A percentile compares a stretch with the other conserved stretches of the same genome.
Evolutionary conservation across 35 echinoderm and acorn worm species (phyloP).

Genomic region (Apostichopus parvimensis): DNA sequence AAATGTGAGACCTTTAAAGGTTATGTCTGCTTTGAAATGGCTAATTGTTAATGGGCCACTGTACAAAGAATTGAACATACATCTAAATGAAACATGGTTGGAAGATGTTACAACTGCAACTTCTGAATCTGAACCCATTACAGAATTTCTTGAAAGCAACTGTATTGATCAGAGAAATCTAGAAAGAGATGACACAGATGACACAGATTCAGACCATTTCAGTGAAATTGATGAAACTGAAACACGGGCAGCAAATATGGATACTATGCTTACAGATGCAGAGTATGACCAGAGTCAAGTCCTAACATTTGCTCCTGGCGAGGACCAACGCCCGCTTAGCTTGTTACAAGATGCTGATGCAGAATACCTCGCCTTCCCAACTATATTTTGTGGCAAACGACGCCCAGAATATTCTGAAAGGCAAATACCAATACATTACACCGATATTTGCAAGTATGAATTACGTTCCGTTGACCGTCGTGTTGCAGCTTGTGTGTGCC

Average conservation of each 20-base stretch:
- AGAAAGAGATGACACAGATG: not conserved
- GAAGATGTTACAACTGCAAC: not conserved
- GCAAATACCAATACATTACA: not conserved
- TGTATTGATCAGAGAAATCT: not conserved
- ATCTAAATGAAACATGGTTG: not conserved
- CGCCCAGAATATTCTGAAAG: not conserved
- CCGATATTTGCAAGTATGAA: conserved; percentile 48
- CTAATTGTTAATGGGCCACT: not conserved
- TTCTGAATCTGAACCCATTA: not conserved
- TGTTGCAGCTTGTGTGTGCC: not conserved
- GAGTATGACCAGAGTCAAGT: conserved; percentile 12
- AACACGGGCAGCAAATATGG: not conserved
- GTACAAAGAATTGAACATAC: not conserved
- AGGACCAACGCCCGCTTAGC: conserved; percentile 21
- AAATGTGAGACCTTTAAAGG: not conserved
- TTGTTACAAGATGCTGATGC: conserved; percentile 34
- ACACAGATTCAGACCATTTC: not conserved
- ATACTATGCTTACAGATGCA: conserved; percentile 20
- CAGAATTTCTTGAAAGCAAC: not conserved
- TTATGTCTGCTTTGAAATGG: not conserved
- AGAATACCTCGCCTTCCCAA: conserved; percentile 53
- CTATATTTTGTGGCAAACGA: conserved; percentile 43
- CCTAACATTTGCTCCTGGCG: conserved; percentile 17
- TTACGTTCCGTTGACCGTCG: conserved; percentile 33
- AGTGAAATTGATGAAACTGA: conserved; percentile 45